Conservation (phyloP, 1,140 invertebrate species). For the Gonioctena quinquepunctata region DNA sequence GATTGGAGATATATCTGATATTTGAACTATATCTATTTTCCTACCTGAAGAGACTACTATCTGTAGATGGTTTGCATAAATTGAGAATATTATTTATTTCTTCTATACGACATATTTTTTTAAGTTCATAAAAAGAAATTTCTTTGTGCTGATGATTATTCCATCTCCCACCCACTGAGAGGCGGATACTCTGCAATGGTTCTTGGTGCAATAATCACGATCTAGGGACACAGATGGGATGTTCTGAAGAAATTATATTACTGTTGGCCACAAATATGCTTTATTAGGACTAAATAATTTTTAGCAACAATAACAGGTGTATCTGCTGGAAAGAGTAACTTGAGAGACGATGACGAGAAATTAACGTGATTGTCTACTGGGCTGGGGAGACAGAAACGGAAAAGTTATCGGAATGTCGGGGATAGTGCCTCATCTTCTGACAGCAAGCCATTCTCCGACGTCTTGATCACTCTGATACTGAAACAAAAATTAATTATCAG, state of each 20-base stretch:
- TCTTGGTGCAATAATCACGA: too few relatives aligned
- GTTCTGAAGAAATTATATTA: constrained; percentile 2
- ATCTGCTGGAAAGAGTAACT: neutral
- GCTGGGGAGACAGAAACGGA: constrained; percentile 31
- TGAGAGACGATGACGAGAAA: constrained; percentile 1
- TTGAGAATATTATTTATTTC: too few relatives aligned
- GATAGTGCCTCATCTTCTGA: constrained; percentile 42
- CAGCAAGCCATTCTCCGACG: constrained; percentile 35
- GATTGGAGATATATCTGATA: too few relatives aligned
- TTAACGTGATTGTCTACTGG: constrained; percentile 45
- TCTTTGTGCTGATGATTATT: too few relatives aligned
- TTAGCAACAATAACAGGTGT: constrained; percentile 27
- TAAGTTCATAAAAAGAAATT: too few relatives aligned
- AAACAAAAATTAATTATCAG: constrained; percentile 33
- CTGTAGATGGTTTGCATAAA: too few relatives aligned
- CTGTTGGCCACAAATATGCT: constrained; percentile 31
- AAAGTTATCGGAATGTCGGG: constrained; percentile 15
- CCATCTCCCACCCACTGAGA: too few relatives aligned
- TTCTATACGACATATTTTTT: too few relatives aligned
- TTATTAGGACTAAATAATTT: constrained; percentile 35
- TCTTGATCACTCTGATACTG: constrained; percentile 41
- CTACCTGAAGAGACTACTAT: too few relatives aligned
- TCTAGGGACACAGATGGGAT: too few relatives aligned
- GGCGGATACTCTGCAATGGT: too few relatives aligned
- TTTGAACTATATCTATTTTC: too few relatives aligned